A percentile compares a stretch with the other conserved stretches of the same genome.
phyloP scores from a whole-genome alignment of 2,888 invertebrate genomes.

The Oscheius sp. region DNA sequence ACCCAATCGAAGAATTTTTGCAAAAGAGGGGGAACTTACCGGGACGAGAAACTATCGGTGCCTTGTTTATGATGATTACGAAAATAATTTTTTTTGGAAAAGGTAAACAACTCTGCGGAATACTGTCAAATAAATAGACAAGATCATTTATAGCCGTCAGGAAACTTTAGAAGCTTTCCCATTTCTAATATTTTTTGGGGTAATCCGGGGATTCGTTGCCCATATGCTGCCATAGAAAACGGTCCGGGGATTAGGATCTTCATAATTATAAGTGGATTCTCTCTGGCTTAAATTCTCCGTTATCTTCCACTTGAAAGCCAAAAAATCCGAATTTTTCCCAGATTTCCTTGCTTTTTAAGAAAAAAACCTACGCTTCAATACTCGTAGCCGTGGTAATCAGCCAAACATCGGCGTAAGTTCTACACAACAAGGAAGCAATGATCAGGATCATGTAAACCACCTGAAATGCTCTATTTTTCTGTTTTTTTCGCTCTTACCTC shows the following conservation, averaged over 20 bases:
- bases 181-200: too few species aligned
- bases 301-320: neutral
- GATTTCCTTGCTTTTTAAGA: neutral
- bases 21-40: too few species aligned
- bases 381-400: slow-evolving; percentile 93
- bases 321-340: neutral
- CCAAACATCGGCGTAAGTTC: slow-evolving; percentile 96
- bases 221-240: slow-evolving; percentile 62
- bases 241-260: slow-evolving; percentile 64
- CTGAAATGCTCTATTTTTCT: slow-evolving; percentile 36
- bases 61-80: too few species aligned
- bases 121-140: too few species aligned
- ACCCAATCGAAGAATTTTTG: too few species aligned
- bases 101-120: too few species aligned
- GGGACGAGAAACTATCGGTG: too few species aligned
- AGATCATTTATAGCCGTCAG: too few species aligned
- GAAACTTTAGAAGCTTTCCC: too few species aligned
- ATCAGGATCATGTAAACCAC: slow-evolving; percentile 73
- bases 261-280: slow-evolving; percentile 57
- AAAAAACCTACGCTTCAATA: slow-evolving; percentile 82
- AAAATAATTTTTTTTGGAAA: too few species aligned
- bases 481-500: slow-evolving; percentile 47
- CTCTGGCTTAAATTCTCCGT: too few species aligned
- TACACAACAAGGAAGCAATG: slow-evolving; percentile 84
- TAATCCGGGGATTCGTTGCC: too few species aligned